phyloP scores from a whole-genome alignment of 2,113 vertebrate species.

The Galeopterus variegatus region DNA sequence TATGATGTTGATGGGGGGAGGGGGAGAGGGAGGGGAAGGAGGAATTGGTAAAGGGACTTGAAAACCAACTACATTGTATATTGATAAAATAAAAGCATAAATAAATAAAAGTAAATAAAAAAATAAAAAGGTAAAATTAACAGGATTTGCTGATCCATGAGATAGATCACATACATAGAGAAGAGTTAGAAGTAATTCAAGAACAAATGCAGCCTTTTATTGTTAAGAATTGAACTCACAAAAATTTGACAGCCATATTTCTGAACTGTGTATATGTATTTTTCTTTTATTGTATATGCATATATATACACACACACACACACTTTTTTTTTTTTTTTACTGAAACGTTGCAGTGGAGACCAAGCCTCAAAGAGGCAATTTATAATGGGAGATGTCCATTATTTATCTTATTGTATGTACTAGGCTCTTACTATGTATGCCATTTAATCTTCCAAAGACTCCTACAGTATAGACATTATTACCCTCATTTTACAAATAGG shows the following conservation, averaged over 20 bases:
- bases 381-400: neutral
- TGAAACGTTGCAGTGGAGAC: neutral
- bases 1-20: no score
- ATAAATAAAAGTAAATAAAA: no score
- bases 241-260: neutral
- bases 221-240: neutral
- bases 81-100: no score
- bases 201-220: neutral
- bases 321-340: neutral
- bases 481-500: slow-evolving; percentile 10
- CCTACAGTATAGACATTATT: neutral
- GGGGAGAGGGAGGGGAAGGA: no score
- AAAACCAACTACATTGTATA: no score
- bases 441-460: neutral
- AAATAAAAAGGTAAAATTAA: neutral
- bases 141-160: neutral
- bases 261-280: neutral
- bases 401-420: neutral
- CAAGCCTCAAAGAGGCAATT: neutral
- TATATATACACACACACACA: no score
- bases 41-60: no score
- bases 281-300: no score
- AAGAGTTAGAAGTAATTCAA: slow-evolving; percentile 14
- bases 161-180: no score
- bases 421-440: neutral